Conservation (phyloP, 1,140 invertebrate genomes). For the Pectinophora gossypiella region DNA sequence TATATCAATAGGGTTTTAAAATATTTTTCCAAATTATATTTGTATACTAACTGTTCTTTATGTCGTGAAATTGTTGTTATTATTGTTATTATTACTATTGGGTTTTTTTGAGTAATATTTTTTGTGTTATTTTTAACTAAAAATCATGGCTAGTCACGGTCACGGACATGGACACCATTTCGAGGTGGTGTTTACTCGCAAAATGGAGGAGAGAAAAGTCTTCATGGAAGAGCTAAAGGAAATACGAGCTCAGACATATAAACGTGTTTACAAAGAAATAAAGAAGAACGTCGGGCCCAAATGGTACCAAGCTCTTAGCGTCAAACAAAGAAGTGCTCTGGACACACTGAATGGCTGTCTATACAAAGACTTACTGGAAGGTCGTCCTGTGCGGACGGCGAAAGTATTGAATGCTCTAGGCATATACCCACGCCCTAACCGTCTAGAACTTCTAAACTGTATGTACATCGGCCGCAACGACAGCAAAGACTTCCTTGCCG, state of each 20-base stretch:
- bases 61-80: too few species aligned
- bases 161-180: too few species aligned
- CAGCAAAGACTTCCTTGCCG: constrained; percentile 53
- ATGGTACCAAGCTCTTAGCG: constrained; percentile 61
- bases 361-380: constrained; percentile 59
- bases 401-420: constrained; percentile 40
- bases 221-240: constrained; percentile 60
- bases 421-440: constrained; percentile 41
- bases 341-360: constrained; percentile 45
- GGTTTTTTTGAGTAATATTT: too few species aligned
- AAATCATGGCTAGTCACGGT: too few species aligned
- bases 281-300: constrained; percentile 42
- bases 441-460: constrained; percentile 44
- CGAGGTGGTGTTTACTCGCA: constrained; percentile 15
- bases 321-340: constrained; percentile 42
- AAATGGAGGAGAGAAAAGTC: constrained; percentile 43
- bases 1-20: too few species aligned
- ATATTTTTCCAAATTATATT: too few species aligned
- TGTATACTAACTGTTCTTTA: too few species aligned
- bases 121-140: too few species aligned
- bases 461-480: constrained; percentile 45
- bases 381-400: constrained; percentile 38
- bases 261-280: constrained; percentile 27
- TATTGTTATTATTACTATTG: too few species aligned
- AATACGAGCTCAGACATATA: constrained; percentile 30